Base-by-base conservation (phyloP, 2,797 vertebrate species). In the Parotocinclus haroldoi region DNA sequence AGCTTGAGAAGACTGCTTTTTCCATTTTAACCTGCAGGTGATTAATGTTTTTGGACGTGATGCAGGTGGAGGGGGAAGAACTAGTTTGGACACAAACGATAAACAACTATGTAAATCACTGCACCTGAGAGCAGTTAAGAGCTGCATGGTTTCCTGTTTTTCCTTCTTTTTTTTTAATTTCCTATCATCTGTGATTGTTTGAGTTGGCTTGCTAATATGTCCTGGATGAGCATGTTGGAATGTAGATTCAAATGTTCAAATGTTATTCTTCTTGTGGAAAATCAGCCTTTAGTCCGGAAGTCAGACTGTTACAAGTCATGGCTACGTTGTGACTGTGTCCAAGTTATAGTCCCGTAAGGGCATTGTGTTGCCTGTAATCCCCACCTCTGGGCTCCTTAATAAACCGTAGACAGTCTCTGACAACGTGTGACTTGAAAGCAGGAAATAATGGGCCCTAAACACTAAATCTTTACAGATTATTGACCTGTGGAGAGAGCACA, bases 371-470 rank as follows among this genome's bases (percentile, higher is more conserved):
- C 65, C 78, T 67, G 59, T 49, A 65, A 44, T 62, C 75, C 67
- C 52, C 54, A 56, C 73, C 78, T 49, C 40, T 71, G 81, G 82
- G 80, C 79, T 78, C 81, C 82, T 86, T 83, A 85, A 85, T 89
- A 89, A 89, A 87, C 81, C 79, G 79, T 55, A 78, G 72, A 65
- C 69, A 80, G 76, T 81, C 83, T 88, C 87, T 88, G 90, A 89
- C 86, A 88, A 85, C 73, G 85, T 90, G 85, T 84, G 89, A 91
- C 81, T 88, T 88, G 79, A 89, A 88, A 87, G 87, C 86, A 89
- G 89, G 86, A 89, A 89, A 89, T 88, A 89, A 89, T 89, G 85
- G 87, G 81, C 81, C 78, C 83, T 89, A 88, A 90, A 89, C 81
- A 81, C 80, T 86, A 88, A 86, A 88, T 88, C 84, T 85, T 89